Evolutionary conservation across 2,888 invertebrate genomes (phyloP), one percentile per base, ranked within the genome.

Genomic region (Dryobota labecula): DNA sequence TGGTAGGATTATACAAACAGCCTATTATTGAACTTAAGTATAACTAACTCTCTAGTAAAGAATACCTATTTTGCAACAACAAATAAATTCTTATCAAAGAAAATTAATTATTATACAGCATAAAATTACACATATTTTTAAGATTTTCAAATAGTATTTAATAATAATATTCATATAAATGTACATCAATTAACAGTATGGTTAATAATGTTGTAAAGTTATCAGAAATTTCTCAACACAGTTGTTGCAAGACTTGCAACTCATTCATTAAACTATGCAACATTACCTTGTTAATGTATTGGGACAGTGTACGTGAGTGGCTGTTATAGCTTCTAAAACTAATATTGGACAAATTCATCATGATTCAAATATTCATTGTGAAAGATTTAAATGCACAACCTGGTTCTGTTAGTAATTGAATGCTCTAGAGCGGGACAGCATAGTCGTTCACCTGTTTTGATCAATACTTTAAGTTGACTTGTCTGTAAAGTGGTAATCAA

Each of bases 261-360:
- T 80, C 63, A 75, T 78, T 78, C 76, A 78, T 66, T 76, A 66
- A 78, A 66, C 75, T 78, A 66, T 63, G 76, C 76, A 78, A 75
- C 27, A 75, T 80, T 70, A 66, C 76, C 70, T 79, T 75, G 78
- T 65, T 56, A 57, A 49, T 9, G 47, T 45, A 13, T 76, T 58
- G 54, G 51, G 67, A 73, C 66, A 45, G 62, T 63, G 64, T 45
- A 64, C 18, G 49, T 62, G 62, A 73, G 33, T 45, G 38, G n/a
- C 15, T 78, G 54, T 27, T 41, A 47, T 43, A 24, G 36, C 43
- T 67, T 57, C 27, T 66, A 27, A 73, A 68, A 60, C 18, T 13
- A 30, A 78, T 51, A 53, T 67, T 47, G 27, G 57, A 70, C 30
- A 47, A 15, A 61, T 65, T 64, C 30, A 57, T 62, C 51, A 56